phyloP scores from a whole-genome alignment of 2,888 invertebrate genomes.

The Orchesella flavescens region DNA sequence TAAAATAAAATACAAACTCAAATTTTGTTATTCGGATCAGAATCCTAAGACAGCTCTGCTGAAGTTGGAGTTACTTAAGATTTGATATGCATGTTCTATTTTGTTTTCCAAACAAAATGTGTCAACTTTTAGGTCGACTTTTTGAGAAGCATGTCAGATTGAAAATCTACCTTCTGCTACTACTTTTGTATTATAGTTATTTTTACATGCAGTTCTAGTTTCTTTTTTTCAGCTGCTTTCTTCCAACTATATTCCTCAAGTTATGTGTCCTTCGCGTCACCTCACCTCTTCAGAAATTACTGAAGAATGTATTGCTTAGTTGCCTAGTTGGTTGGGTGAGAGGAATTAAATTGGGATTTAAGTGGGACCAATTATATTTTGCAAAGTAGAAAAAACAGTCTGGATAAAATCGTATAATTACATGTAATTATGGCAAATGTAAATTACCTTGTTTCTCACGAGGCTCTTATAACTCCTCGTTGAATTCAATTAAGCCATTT shows the following conservation, averaged over 20 bases:
- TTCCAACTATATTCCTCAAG: too few relatives aligned
- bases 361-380: constrained; percentile 49
- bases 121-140: constrained; percentile 38
- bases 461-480: constrained; percentile 19
- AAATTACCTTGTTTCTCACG: constrained; percentile 56
- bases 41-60: too few relatives aligned
- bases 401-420: constrained; percentile 59
- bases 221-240: too few relatives aligned
- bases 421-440: constrained; percentile 43
- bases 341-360: too few relatives aligned
- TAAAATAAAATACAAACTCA: too few relatives aligned
- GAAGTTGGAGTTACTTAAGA: too few relatives aligned
- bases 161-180: neutral
- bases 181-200: neutral
- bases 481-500: constrained; percentile 52
- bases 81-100: too few relatives aligned
- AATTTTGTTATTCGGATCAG: too few relatives aligned
- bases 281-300: too few relatives aligned
- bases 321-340: too few relatives aligned
- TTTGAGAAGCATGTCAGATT: constrained; percentile 42
- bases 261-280: neutral
- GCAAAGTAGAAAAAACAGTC: constrained; percentile 44
- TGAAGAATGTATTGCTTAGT: too few relatives aligned
- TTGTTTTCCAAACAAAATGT: constrained; percentile 17
- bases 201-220: too few relatives aligned